Percentiles rank a stretch among this genome's conserved stretches.
phyloP scores from a whole-genome alignment of 2,797 vertebrate species.

The Distichodus sexfasciatus region DNA sequence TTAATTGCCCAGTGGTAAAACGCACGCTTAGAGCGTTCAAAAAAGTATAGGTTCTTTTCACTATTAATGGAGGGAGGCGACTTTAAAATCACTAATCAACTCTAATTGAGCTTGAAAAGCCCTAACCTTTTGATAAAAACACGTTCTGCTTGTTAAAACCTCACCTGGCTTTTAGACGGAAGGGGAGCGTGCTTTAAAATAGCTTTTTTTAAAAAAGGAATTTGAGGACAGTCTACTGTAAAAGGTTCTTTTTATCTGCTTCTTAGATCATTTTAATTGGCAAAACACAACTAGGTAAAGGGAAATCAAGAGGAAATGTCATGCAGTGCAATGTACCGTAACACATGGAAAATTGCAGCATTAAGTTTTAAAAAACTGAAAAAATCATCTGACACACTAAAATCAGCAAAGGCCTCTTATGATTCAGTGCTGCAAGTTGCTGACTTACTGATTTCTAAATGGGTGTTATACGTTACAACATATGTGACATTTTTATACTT shows the following conservation, averaged over 20 bases:
- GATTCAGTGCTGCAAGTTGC: too few relatives aligned
- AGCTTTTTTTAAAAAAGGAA: conserved; percentile 23
- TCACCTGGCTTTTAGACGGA: conserved; percentile 22
- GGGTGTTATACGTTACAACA: too few relatives aligned
- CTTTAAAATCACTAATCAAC: conserved; percentile 10
- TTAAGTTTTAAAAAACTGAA: neutral
- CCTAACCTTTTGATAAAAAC: conserved; percentile 2
- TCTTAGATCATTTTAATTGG: conserved; percentile 14
- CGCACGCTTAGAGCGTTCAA: neutral
- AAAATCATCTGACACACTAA: neutral
- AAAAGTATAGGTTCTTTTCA: neutral
- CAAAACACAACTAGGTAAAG: conserved; percentile 18
- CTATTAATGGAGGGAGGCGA: conserved; percentile 1
- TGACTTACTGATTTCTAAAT: too few relatives aligned
- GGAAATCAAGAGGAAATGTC: neutral
- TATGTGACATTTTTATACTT: too few relatives aligned
- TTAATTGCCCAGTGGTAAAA: conserved; percentile 19
- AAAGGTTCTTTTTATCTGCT: conserved; percentile 7
- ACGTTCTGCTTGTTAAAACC: conserved; percentile 16
- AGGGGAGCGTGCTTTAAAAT: conserved; percentile 21
- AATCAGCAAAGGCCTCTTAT: too few relatives aligned
- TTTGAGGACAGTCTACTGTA: conserved; percentile 25
- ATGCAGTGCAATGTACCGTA: conserved; percentile 8
- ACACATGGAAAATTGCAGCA: neutral
- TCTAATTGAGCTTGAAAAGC: conserved; percentile 1